These are phyloP conservation scores for Poecile atricapillus DNA, from an alignment of 2,113 vertebrate species.

Conservation along the genomic window DNA sequence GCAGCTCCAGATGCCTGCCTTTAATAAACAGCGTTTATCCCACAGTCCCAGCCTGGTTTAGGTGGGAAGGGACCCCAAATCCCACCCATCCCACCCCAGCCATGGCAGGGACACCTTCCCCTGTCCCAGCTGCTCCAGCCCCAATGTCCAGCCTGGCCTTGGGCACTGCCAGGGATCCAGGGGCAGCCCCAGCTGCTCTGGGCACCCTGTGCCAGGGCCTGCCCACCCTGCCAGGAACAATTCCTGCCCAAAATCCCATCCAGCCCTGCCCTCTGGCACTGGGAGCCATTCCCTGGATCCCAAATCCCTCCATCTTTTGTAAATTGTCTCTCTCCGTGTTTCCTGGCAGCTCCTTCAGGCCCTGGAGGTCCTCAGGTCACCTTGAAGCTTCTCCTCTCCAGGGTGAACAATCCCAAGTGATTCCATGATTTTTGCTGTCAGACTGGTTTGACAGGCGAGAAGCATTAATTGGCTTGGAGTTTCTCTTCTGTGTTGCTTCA, in stretches of 20 bases:
- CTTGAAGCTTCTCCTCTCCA: background rate
- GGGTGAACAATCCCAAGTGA: background rate
- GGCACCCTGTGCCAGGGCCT: background rate
- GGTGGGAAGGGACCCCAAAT: fast-evolving
- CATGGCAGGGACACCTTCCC: background rate
- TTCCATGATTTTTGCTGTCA: background rate
- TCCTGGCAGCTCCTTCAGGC: background rate
- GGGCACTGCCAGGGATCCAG: background rate
- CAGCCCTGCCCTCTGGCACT: background rate
- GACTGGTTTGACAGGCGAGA: background rate
- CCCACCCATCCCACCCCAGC: background rate
- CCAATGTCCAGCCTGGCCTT: background rate
- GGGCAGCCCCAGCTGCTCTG: background rate
- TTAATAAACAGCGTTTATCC: no score
- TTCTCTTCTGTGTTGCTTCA: background rate
- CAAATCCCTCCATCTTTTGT: no score
- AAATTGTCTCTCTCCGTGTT: background rate
- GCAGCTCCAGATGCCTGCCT: background rate
- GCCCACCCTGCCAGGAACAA: background rate
- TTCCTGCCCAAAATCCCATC: background rate
- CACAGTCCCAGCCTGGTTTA: background rate
- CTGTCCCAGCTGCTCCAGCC: background rate
- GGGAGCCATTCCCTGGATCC: background rate
- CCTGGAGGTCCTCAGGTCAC: background rate
- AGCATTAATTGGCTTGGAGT: background rate